Evolutionary conservation across 2,888 invertebrate species (phyloP), one percentile per base, ranked within the genome.

Genomic region (Schizaphis graminum): DNA sequence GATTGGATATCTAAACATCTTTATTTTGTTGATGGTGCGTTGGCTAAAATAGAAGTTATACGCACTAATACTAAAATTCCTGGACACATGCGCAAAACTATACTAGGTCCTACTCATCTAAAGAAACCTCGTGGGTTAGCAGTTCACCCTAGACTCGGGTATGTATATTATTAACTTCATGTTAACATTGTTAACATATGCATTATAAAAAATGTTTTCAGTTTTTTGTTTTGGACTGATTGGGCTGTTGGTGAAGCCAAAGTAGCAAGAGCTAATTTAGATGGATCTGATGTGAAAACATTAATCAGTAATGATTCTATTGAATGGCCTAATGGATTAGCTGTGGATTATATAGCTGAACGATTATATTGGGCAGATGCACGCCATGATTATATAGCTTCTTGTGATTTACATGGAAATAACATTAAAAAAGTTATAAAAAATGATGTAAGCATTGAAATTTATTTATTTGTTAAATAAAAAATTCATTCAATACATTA

Each of bases 301-400:
- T 96, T 98, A 94, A 97, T 98, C 95, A 96, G 96, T 0, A 97
- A 97, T 94, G 97, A 97, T 0, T 95, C 95, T 21, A 98, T 98
- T 0, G 97, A 97, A 95, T 98, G 98, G 98, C 98, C 98, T 0
- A 98, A 98, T 95, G 98, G 98, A 35, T 97, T 98, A 94, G 97
- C 98, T 0, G 97, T 99, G 53, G 98, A 99, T 96, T 97, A 97
- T 95, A 97, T 97, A 95, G 97, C 97, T 0, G 97, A 98, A 95
- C 96, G 97, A 90, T 97, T 99, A 92, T 99, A 98, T 95, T 98
- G 98, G 98, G 98, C 98, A 0, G 98, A 98, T 95, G 98, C 98
- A 0, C 97, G 97, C 95, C 97, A 97, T 95, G 98, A 98, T 96
- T 98, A 97, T 95, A 98, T 98, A 91, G 98, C 97, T 0, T 97